phyloP scores from a whole-genome alignment of 2,888 invertebrate genomes.

The Thymelicus lineola region DNA sequence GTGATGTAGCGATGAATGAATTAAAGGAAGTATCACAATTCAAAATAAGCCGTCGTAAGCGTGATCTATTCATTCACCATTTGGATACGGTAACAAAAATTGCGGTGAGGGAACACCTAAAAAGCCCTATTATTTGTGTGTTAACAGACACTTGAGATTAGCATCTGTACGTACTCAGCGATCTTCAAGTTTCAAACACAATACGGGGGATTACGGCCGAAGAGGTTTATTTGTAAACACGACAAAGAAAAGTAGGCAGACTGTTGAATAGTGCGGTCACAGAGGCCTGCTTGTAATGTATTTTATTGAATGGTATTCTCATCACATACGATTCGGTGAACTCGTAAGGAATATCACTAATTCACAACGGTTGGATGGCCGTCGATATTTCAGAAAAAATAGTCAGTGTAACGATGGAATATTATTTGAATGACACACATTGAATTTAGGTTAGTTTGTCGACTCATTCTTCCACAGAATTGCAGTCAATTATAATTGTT shows the following conservation, averaged over 20 bases:
- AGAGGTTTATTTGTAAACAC: conserved; percentile 85
- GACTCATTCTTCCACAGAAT: background rate
- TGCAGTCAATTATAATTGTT: too few species aligned
- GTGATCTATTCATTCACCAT: conserved; percentile 66
- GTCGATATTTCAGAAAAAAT: conserved; percentile 53
- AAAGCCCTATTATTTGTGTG: conserved; percentile 78
- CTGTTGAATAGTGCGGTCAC: conserved; percentile 69
- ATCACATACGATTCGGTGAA: conserved; percentile 75
- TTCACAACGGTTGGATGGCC: conserved; percentile 50
- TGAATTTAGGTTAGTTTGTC: background rate
- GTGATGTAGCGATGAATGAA: conserved; percentile 13
- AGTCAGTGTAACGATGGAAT: conserved; percentile 33
- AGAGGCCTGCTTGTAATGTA: conserved; percentile 71
- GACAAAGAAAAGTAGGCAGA: conserved; percentile 68
- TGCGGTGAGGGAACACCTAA: conserved; percentile 71
- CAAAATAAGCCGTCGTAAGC: conserved; percentile 59
- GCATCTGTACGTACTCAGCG: conserved; percentile 79
- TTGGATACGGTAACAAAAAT: conserved; percentile 60
- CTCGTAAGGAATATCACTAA: conserved; percentile 63
- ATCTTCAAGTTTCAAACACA: conserved; percentile 78
- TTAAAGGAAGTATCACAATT: conserved; percentile 73
- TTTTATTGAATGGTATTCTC: conserved; percentile 76
- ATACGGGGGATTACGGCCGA: conserved; percentile 76
- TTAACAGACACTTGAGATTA: conserved; percentile 85
- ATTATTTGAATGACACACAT: conserved; percentile 10